phyloP scores from a whole-genome alignment of 1,140 invertebrate species.

The Andricus grossulariae region DNA sequence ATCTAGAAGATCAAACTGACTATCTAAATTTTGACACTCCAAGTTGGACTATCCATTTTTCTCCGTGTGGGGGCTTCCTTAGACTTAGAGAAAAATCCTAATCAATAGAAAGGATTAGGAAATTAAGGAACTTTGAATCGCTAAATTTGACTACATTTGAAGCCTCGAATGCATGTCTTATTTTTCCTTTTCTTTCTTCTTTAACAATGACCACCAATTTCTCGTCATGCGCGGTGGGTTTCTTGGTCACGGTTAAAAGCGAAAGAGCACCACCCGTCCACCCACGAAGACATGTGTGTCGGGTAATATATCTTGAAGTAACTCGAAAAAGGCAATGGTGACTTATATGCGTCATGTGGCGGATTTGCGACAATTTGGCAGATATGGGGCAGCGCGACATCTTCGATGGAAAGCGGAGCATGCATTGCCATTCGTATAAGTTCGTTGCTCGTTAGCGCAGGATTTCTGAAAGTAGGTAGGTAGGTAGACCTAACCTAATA shows the following conservation, averaged over 20 bases:
- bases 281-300: slow-evolving; percentile 3
- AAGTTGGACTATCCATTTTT: too few relatives aligned
- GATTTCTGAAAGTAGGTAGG: slow-evolving; percentile 62
- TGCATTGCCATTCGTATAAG: slow-evolving; percentile 18
- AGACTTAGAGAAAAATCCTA: too few relatives aligned
- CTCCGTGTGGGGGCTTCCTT: too few relatives aligned
- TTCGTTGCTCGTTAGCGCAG: slow-evolving; percentile 56
- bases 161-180: not conserved
- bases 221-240: not conserved
- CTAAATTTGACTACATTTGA: too few relatives aligned
- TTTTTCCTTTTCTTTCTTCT: not conserved
- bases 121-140: too few relatives aligned
- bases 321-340: slow-evolving; percentile 44
- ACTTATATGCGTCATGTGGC: slow-evolving; percentile 41
- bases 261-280: slow-evolving; percentile 30
- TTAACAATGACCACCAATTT: not conserved
- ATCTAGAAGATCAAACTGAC: too few relatives aligned
- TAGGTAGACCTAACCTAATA: slow-evolving; percentile 58
- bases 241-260: slow-evolving; percentile 13
- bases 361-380: slow-evolving; percentile 57
- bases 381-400: slow-evolving; percentile 60
- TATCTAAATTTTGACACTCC: too few relatives aligned
- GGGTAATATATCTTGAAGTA: slow-evolving; percentile 38
- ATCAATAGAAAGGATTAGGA: too few relatives aligned
- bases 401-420: slow-evolving; percentile 58